Base-by-base conservation (phyloP, 2,797 vertebrate species). In the Sphenodon punctatus region DNA sequence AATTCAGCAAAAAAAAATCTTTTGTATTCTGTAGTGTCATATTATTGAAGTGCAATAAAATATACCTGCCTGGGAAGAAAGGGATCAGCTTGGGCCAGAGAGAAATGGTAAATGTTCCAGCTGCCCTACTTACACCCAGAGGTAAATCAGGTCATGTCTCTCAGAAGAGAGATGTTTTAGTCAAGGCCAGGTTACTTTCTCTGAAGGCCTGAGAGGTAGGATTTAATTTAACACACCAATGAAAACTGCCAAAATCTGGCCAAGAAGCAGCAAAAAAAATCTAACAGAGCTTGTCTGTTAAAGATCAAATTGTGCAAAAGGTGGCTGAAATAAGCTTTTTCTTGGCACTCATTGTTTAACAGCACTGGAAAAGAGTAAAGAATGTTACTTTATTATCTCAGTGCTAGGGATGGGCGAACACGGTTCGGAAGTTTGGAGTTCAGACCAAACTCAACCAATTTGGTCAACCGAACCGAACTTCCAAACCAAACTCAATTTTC, bases 151-250 rank as follows among this genome's bases (percentile, higher is more conserved):
- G 82, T 13, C 15, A 61, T 25, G 39, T 55, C 5, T 72, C 53
- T 72, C 43, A 67, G 48, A 84, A 78, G 36, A 58, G 11, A 61
- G 13, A 32, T 23, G 10, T 3, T 66, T 2, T 56, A 59, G 15
- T 59, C 76, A 80, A 13, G 41, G 84, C 74, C 78, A n/a, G 74
- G 58, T 51, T 46, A 13, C 56, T 86, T 82, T 83, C 78, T 80
- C 27, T 73, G 80, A 59, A 61, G 45, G 77, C 20, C 82, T 67
- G n/a, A 88, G 60, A 22, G 80, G 30, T 67, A 53, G 75, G 60
- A 82, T 25, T 76, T 59, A 78, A 58, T 86, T 82, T 80, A 63
- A 65, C 30, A 42, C 12, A 19, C 58, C 34, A 36, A 66, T 86
- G 76, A n/a, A 75, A 67, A 80, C 25, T 8, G 48, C 7, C 36